Evolutionary conservation across 2,888 invertebrate genomes (phyloP), one percentile per base, ranked within the genome.

Genomic region (Idaea straminata): DNA sequence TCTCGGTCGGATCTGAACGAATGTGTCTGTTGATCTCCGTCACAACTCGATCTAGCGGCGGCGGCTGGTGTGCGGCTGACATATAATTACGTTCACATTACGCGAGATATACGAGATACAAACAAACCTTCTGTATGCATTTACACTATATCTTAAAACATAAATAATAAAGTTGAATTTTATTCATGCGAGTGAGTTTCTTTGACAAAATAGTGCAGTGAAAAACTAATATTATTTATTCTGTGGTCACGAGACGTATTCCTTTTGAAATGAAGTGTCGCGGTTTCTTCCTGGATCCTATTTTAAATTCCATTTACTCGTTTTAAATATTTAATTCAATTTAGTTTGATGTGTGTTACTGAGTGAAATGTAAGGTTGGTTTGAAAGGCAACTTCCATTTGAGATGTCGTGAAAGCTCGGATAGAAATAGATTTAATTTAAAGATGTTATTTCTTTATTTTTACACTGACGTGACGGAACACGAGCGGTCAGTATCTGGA

Each of bases 31-130:
- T 72, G 71, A 73, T 72, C 73, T 67, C 68, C 63, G 71, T 76
- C 74, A 64, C 74, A 67, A 74, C 73, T 72, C 70, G 74, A 77
- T 77, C 74, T 73, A 74, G 80, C 82, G 83, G 68, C 64, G 82
- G 83, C 25, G 25, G 25, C 2, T 3, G 25, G 25, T n/a, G n/a
- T 74, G 80, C 82, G 83, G 68, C 64, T 82, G 83, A 83, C 83
- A 83, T 70, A 71, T 81, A 80, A 83, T 83, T 80, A 81, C 77
- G 71, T 60, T 66, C 70, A 65, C 71, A 74, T 76, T 76, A 74
- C 72, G 64, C 57, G 2, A 47, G 47, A 2, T 13, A 74, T 71
- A 65, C 57, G 13, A 47, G 47, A 10, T 13, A 47, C 47, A 47
- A 47, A 47, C 47, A 47, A 13, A 13, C 47, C 47, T 47, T 7